These are phyloP conservation scores for Volucella inflata DNA, from an alignment of 2,888 invertebrate species.

Conservation along the genomic window DNA sequence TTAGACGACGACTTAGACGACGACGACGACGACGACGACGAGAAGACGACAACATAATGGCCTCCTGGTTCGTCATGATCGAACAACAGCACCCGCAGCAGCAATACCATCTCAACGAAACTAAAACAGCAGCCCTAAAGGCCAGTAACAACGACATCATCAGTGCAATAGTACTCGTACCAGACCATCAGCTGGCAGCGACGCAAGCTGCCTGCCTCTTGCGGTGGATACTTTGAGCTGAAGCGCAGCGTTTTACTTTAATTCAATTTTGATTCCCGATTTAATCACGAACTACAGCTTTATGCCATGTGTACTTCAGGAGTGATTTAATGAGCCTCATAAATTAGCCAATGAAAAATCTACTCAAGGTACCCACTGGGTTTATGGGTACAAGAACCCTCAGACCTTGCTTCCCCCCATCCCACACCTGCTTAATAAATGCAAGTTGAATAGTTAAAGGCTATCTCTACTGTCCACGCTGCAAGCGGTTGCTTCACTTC, in stretches of 20 bases:
- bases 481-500: slow-evolving; percentile 61
- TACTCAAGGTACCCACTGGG: slow-evolving; percentile 30
- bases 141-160: slow-evolving; percentile 32
- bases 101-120: slow-evolving; percentile 1
- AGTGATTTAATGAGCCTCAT: slow-evolving; percentile 75
- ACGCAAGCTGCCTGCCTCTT: neutral
- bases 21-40: slow-evolving; percentile 69
- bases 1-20: slow-evolving; percentile 57
- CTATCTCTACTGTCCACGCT: slow-evolving; percentile 50
- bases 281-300: slow-evolving; percentile 75
- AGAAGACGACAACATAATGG: slow-evolving; percentile 54
- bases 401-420: neutral
- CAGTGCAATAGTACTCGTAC: slow-evolving; percentile 17
- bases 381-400: slow-evolving; percentile 56
- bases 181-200: neutral
- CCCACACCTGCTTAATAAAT: neutral
- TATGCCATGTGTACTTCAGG: slow-evolving; percentile 72
- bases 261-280: slow-evolving; percentile 73
- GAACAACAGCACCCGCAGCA: slow-evolving; percentile 51
- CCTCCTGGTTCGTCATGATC: slow-evolving; percentile 67
- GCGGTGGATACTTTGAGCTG: slow-evolving; percentile 29
- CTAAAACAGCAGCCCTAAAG: slow-evolving; percentile 1
- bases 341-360: slow-evolving; percentile 69
- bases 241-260: slow-evolving; percentile 69
- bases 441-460: slow-evolving; percentile 17